phyloP scores from a whole-genome alignment of 2,113 vertebrate genomes.

The Elanoides forficatus region DNA sequence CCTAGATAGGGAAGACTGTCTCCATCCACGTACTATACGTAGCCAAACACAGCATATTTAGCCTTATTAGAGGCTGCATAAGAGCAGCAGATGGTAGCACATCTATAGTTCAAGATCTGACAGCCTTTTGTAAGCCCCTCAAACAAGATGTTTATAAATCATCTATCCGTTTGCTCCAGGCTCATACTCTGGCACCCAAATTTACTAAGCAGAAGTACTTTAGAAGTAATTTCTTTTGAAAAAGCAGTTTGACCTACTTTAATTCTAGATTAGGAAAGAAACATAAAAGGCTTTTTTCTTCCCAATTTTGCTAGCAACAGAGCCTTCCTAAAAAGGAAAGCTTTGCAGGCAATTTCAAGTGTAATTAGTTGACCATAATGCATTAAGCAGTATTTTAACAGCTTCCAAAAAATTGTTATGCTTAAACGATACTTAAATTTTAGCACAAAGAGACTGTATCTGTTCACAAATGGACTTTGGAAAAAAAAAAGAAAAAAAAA shows the following conservation, averaged over 20 bases:
- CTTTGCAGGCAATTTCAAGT: not conserved
- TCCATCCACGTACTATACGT: accelerated
- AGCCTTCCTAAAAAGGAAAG: not conserved
- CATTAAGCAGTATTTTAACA: not conserved
- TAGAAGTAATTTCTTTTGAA: not conserved
- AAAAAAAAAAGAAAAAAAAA: not conserved
- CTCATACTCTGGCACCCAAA: not conserved
- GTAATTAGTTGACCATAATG: conserved; percentile 4
- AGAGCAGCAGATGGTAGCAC: not conserved
- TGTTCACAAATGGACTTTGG: not conserved
- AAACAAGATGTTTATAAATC: not conserved
- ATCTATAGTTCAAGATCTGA: not conserved
- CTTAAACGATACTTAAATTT: not conserved
- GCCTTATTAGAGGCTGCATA: not conserved
- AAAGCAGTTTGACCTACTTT: conserved; percentile 30
- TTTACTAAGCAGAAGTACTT: not conserved
- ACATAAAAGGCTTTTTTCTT: not conserved
- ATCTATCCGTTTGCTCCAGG: not conserved
- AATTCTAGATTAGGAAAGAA: not conserved
- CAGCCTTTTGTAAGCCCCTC: not conserved
- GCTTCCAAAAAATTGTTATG: not conserved
- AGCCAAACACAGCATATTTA: not conserved
- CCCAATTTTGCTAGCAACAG: not conserved
- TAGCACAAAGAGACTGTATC: not conserved
- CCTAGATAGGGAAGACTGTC: not conserved